Conservation (phyloP, 2,888 invertebrate species). For the Drosophila hamatofila region DNA sequence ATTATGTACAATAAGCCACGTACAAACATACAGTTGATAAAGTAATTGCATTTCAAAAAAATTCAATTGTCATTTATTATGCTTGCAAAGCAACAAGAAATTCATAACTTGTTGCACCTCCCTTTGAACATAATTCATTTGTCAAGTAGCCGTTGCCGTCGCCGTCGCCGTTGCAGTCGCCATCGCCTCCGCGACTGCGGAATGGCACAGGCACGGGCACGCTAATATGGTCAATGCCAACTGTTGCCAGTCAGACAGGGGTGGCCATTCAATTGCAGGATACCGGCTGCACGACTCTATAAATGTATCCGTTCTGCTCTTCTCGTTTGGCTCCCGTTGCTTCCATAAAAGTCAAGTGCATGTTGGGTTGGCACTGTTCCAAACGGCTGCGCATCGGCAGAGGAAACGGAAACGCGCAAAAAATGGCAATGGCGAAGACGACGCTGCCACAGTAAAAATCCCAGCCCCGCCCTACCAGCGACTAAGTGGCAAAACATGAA, state of each 20-base stretch:
- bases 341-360: constrained; percentile 69
- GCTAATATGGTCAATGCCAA: constrained; percentile 78
- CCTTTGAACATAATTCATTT: constrained; percentile 65
- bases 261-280: constrained; percentile 70
- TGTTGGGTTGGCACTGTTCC: constrained; percentile 67
- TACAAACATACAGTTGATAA: neutral
- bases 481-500: constrained; percentile 79
- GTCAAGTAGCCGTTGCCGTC: constrained; percentile 56
- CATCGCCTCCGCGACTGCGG: neutral
- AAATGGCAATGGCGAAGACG: constrained; percentile 53
- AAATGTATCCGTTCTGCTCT: constrained; percentile 60
- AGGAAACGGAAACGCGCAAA: constrained; percentile 75
- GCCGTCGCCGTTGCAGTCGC: neutral
- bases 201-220: constrained; percentile 34
- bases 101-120: constrained; percentile 71
- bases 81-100: constrained; percentile 22
- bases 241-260: constrained; percentile 64
- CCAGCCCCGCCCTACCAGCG: constrained; percentile 6
- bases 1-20: neutral
- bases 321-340: constrained; percentile 12
- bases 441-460: constrained; percentile 12
- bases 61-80: constrained; percentile 21
- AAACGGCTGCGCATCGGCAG: constrained; percentile 53
- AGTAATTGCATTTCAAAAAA: constrained; percentile 15
- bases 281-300: constrained; percentile 74